phyloP scores from a whole-genome alignment of 1,140 invertebrate species.

The Helicoverpa zea region DNA sequence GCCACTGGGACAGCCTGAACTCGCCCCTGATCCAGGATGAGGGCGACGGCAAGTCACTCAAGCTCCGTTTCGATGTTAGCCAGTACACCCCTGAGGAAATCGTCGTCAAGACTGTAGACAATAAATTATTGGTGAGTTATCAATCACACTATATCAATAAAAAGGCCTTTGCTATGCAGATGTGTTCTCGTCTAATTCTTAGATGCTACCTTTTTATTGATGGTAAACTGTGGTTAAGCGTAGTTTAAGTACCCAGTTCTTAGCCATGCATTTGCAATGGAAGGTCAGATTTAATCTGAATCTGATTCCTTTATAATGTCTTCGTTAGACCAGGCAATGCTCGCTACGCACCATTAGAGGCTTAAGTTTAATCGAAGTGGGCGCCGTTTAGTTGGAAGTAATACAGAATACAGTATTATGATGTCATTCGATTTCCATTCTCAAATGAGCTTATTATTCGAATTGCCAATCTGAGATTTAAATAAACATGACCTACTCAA shows the following conservation, averaged over 20 bases:
- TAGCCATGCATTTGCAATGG: background rate
- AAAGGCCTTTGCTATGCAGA: no score
- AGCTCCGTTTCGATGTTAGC: slow-evolving; percentile 97
- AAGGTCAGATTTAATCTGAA: slow-evolving; percentile 21
- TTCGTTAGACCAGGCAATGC: slow-evolving; percentile 8
- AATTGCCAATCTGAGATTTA: background rate
- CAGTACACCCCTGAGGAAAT: slow-evolving; percentile 98
- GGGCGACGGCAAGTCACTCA: slow-evolving; percentile 95
- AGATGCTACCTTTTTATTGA: no score
- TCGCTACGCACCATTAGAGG: slow-evolving; percentile 13
- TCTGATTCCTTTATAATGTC: slow-evolving; percentile 23
- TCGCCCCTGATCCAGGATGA: slow-evolving; percentile 97
- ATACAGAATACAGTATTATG: background rate
- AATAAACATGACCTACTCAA: background rate
- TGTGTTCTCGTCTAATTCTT: no score
- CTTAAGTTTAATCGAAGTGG: slow-evolving; percentile 7
- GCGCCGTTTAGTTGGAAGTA: background rate
- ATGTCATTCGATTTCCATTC: background rate
- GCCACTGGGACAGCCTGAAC: slow-evolving; percentile 90
- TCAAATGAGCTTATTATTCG: background rate
- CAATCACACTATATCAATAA: no score
- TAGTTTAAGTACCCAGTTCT: background rate
- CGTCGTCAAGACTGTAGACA: slow-evolving; percentile 98
- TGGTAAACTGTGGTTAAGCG: background rate
- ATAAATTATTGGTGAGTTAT: slow-evolving; percentile 95